These are phyloP conservation scores for Eurystomus glaucurus DNA, from an alignment of 2,797 vertebrate genomes.

Conservation along the genomic window DNA sequence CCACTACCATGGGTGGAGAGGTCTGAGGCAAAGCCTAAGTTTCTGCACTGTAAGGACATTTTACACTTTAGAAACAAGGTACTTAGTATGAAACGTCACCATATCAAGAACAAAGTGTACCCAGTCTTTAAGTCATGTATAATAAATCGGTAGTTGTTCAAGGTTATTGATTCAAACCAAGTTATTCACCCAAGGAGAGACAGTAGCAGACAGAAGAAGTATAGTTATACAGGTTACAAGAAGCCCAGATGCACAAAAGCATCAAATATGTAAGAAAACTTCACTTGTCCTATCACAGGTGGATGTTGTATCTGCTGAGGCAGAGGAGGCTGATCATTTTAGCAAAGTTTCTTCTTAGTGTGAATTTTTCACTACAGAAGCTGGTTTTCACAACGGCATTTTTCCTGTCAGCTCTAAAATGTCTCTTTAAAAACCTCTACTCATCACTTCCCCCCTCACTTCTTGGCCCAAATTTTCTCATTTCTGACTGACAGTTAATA, in stretches of 20 bases:
- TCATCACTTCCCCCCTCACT: rapidly evolving
- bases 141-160: neutral
- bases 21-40: neutral
- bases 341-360: neutral
- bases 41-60: neutral
- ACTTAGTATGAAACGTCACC: neutral
- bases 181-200: neutral
- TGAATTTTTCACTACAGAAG: neutral
- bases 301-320: neutral
- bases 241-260: neutral
- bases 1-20: rapidly evolving
- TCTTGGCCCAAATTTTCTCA: neutral
- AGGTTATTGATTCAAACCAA: neutral
- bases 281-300: neutral
- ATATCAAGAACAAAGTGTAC: neutral
- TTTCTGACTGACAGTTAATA: neutral
- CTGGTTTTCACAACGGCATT: neutral
- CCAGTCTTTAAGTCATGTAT: neutral
- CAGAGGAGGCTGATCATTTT: neutral
- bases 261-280: neutral
- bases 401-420: neutral
- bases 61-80: neutral
- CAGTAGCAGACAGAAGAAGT: neutral
- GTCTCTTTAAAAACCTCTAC: neutral
- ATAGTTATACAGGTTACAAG: neutral